Evolutionary conservation across 2,113 vertebrate species (phyloP).

Genomic region (Protobothrops mucrosquamatus): DNA sequence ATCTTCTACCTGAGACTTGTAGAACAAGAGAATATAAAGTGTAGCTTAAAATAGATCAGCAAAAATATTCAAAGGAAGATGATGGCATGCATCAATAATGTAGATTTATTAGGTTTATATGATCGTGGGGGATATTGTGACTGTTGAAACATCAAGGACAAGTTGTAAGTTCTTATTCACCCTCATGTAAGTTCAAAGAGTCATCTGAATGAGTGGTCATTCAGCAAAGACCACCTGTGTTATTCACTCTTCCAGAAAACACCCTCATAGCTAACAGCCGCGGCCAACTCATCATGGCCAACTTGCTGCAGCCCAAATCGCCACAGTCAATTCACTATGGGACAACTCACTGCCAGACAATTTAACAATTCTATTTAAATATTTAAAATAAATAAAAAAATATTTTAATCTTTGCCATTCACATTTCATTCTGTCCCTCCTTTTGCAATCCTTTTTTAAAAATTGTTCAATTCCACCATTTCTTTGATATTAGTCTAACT

Average conservation of each 20-base stretch:
- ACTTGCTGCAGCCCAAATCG: background rate
- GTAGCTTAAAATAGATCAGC: background rate
- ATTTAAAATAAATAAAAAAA: background rate
- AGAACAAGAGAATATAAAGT: background rate
- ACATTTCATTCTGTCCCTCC: background rate
- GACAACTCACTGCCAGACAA: background rate
- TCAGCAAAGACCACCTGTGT: background rate
- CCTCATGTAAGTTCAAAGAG: background rate
- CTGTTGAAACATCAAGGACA: background rate
- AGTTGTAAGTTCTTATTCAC: background rate
- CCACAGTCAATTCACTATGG: background rate
- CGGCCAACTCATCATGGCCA: background rate
- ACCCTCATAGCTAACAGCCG: background rate
- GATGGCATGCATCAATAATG: background rate
- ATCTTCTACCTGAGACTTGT: background rate
- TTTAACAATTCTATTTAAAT: background rate
- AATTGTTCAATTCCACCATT: background rate
- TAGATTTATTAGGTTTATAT: background rate
- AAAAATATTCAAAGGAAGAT: background rate
- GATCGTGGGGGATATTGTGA: background rate
- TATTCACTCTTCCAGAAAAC: background rate
- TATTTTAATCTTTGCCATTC: background rate
- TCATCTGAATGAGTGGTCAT: background rate
- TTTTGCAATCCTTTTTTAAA: background rate
- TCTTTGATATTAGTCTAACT: background rate